phyloP scores from a whole-genome alignment of 2,113 vertebrate species.

The Conger conger region DNA sequence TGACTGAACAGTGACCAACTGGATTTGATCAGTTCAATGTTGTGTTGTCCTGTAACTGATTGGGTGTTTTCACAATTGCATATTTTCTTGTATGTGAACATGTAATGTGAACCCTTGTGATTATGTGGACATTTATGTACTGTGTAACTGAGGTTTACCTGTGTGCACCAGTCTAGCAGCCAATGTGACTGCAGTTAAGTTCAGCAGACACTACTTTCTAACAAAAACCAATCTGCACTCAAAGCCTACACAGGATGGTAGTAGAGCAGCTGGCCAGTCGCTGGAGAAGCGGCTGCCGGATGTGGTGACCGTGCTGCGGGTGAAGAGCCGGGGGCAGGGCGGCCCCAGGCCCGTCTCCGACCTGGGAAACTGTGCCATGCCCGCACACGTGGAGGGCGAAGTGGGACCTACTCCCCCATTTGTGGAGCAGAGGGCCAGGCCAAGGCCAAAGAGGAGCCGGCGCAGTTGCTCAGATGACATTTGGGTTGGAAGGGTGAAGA shows the following conservation, averaged over 20 bases:
- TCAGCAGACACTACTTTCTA: neutral
- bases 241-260: slow-evolving; percentile 57
- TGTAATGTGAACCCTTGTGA: too few species aligned
- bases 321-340: slow-evolving; percentile 47
- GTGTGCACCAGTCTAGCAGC: neutral
- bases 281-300: slow-evolving; percentile 56
- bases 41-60: too few species aligned
- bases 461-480: slow-evolving; percentile 72
- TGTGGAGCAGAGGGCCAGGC: slow-evolving; percentile 40
- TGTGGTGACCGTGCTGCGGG: slow-evolving; percentile 44
- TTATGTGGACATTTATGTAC: neutral
- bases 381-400: slow-evolving; percentile 50
- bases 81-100: too few species aligned
- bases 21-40: too few species aligned
- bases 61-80: too few species aligned
- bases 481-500: slow-evolving; percentile 66
- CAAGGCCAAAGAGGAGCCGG: slow-evolving; percentile 7
- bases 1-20: too few species aligned
- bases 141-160: neutral
- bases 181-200: neutral
- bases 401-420: slow-evolving; percentile 29
- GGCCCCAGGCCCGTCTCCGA: slow-evolving; percentile 48
- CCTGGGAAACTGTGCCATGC: slow-evolving; percentile 42
- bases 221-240: slow-evolving; percentile 46
- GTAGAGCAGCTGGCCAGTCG: slow-evolving; percentile 51